Evolutionary conservation across 2,888 invertebrate species (phyloP).

Genomic region (Amphipyra tragopoginis): DNA sequence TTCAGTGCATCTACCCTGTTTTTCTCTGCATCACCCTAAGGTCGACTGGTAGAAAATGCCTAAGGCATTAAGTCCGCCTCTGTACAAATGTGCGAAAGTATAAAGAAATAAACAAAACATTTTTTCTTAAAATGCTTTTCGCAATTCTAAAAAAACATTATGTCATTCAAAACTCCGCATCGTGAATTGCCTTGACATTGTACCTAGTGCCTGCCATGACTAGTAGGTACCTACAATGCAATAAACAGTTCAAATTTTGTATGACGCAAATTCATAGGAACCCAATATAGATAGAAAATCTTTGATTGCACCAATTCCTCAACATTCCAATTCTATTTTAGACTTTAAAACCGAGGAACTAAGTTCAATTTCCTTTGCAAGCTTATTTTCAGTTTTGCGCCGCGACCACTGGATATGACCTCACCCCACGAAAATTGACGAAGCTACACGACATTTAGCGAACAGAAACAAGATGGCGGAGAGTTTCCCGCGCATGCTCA

Average conservation of each 20-base stretch:
- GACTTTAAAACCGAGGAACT: background rate
- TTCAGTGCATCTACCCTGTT: too few species aligned
- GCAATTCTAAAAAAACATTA: background rate
- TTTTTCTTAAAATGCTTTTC: too few species aligned
- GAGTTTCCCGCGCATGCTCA: slow-evolving; percentile 81
- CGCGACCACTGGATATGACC: slow-evolving; percentile 52
- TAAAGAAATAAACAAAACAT: too few species aligned
- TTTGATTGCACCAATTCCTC: slow-evolving; percentile 54
- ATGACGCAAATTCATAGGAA: slow-evolving; percentile 58
- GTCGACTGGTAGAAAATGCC: too few species aligned
- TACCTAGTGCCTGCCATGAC: slow-evolving; percentile 9
- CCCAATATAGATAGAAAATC: slow-evolving; percentile 37
- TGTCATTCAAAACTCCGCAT: background rate
- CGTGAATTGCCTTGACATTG: slow-evolving; percentile 34
- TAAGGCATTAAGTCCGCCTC: too few species aligned
- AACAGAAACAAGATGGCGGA: slow-evolving; percentile 74
- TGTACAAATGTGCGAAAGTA: too few species aligned
- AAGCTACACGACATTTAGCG: slow-evolving; percentile 63
- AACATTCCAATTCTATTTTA: background rate
- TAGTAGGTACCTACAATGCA: slow-evolving; percentile 7
- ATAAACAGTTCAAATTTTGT: slow-evolving; percentile 41
- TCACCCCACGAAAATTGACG: slow-evolving; percentile 63
- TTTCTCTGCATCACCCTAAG: too few species aligned
- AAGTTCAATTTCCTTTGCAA: slow-evolving; percentile 27
- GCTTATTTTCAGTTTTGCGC: slow-evolving; percentile 19